Evolutionary conservation across 2,797 vertebrate genomes (phyloP).

Genomic region (Aeoliscus strigatus): DNA sequence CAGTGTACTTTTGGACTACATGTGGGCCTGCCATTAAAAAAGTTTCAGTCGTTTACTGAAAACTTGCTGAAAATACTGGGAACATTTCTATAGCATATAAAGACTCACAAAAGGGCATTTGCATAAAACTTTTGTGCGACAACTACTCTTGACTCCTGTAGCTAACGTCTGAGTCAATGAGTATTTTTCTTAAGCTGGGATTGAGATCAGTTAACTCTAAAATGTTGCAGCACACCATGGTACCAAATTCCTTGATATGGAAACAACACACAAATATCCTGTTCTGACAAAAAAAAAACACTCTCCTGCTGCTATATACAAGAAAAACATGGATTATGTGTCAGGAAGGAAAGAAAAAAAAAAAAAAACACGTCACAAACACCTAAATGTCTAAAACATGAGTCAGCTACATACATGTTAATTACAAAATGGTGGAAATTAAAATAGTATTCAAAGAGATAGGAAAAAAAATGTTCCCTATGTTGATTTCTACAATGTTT

Average conservation of each 20-base stretch:
- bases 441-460: constrained; percentile 38
- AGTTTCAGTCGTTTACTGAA: constrained; percentile 57
- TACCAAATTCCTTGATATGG: constrained; percentile 42
- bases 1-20: constrained; percentile 64
- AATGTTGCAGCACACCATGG: constrained; percentile 40
- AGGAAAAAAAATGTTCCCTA: constrained; percentile 25
- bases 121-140: constrained; percentile 62
- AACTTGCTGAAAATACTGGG: constrained; percentile 67
- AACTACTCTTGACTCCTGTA: constrained; percentile 32
- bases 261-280: constrained; percentile 38
- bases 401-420: constrained; percentile 61
- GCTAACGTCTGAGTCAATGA: constrained; percentile 19
- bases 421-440: constrained; percentile 47
- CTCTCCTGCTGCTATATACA: constrained; percentile 49
- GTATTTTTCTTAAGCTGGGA: constrained; percentile 14
- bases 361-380: constrained; percentile 37
- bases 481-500: constrained; percentile 46
- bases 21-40: constrained; percentile 50
- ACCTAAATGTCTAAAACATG: constrained; percentile 48
- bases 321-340: constrained; percentile 43
- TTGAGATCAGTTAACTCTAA: constrained; percentile 35
- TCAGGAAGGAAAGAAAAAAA: constrained; percentile 37
- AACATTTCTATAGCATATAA: constrained; percentile 60
- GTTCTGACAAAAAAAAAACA: constrained; percentile 41
- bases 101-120: constrained; percentile 61